A percentile compares a stretch with the other conserved stretches of the same genome.
Evolutionary conservation across 1,140 invertebrate genomes (phyloP).

Genomic region (Nixonia krombeini): DNA sequence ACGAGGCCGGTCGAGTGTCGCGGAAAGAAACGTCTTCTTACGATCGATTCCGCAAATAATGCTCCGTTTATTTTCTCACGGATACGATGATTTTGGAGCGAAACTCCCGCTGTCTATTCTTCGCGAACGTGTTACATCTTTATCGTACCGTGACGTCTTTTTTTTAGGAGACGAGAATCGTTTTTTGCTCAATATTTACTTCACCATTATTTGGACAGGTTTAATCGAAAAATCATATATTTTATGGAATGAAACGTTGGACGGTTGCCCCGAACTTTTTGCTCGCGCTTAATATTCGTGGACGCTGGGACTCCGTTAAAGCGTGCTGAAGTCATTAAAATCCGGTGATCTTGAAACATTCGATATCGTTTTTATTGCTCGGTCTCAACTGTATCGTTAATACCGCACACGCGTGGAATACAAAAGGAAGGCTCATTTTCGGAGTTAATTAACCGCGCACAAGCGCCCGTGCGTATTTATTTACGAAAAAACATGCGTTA

Average conservation of each 20-base stretch:
- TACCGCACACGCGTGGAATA: neutral
- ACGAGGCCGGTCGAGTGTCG: slow-evolving; percentile 21
- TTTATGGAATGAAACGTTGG: slow-evolving; percentile 25
- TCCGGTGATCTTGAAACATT: slow-evolving; percentile 19
- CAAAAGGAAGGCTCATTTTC: slow-evolving; percentile 2
- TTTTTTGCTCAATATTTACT: no score
- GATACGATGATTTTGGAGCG: neutral
- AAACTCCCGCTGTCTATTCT: no score
- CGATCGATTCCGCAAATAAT: slow-evolving; percentile 35
- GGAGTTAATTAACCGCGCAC: slow-evolving; percentile 14
- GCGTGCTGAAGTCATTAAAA: slow-evolving; percentile 28
- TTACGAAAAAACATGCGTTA: slow-evolving; percentile 8
- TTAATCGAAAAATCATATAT: slow-evolving; percentile 16
- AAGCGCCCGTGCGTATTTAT: slow-evolving; percentile 15
- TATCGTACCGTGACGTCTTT: no score
- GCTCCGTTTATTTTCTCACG: neutral
- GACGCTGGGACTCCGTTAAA: slow-evolving; percentile 11
- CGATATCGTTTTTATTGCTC: slow-evolving; percentile 27
- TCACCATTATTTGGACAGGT: no score
- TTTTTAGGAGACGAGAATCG: no score
- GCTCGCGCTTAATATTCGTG: slow-evolving; percentile 10
- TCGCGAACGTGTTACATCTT: no score
- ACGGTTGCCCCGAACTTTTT: slow-evolving; percentile 18
- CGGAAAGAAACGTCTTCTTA: slow-evolving; percentile 38
- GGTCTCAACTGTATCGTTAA: slow-evolving; percentile 11